These are phyloP conservation scores for Bryconaethiops microstoma DNA, from an alignment of 2,797 vertebrate genomes.

Conservation along the genomic window DNA sequence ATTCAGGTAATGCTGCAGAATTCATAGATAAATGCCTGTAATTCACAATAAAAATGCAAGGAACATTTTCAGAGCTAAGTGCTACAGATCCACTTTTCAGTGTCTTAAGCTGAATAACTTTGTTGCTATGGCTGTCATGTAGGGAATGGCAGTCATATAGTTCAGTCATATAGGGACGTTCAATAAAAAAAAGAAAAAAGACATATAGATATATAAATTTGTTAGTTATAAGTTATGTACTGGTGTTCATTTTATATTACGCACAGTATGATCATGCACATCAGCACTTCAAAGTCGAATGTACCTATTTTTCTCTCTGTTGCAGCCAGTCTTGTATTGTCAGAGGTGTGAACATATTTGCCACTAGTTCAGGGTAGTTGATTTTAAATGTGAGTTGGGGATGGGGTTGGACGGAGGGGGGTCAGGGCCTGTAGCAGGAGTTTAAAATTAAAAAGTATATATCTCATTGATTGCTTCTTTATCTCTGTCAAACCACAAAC, in stretches of 20 bases:
- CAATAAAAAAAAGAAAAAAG: background rate
- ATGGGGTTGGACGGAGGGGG: slow-evolving; percentile 1
- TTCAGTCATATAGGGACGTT: too few relatives aligned
- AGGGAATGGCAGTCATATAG: too few relatives aligned
- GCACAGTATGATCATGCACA: background rate
- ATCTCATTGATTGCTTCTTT: slow-evolving; percentile 57
- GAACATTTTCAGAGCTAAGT: background rate
- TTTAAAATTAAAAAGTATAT: slow-evolving; percentile 52
- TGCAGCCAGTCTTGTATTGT: slow-evolving; percentile 12
- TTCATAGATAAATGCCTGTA: too few relatives aligned
- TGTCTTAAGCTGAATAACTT: background rate
- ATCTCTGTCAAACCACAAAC: slow-evolving; percentile 51
- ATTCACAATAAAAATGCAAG: background rate
- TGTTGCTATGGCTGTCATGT: background rate
- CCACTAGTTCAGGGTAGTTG: slow-evolving; percentile 31
- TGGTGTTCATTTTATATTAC: too few relatives aligned
- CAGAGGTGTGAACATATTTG: slow-evolving; percentile 28
- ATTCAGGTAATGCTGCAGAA: slow-evolving; percentile 80
- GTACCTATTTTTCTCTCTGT: background rate
- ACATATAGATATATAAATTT: background rate
- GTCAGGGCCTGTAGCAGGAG: slow-evolving; percentile 24
- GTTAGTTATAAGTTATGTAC: too few relatives aligned
- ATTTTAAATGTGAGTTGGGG: slow-evolving; percentile 26
- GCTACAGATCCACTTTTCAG: background rate
- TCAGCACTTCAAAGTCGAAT: slow-evolving; percentile 1